Evolutionary conservation across 2,888 invertebrate genomes (phyloP), one percentile per base, ranked within the genome.

Genomic region (Amitus sp.): DNA sequence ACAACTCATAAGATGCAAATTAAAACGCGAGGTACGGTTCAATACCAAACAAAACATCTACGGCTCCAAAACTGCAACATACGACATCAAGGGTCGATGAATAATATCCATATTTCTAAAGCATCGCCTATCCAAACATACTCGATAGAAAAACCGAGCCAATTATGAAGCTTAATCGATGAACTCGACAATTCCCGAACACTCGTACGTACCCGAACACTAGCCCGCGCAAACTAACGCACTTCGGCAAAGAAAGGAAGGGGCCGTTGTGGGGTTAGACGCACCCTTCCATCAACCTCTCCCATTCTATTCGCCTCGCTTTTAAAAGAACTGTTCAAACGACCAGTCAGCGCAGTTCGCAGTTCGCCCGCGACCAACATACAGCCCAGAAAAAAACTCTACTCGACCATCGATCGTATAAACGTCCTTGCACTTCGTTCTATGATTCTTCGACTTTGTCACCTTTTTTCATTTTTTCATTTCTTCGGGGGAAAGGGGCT

Each of bases 171-270:
- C 28, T n/a, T n/a, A n/a, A 9, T 27, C 28, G 28, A 27, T 27
- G 5, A 27, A 27, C 28, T 5, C 28, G 28, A 9, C 9, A 7
- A 7, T 27, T 27, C 5, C n/a, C n/a, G n/a, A n/a, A n/a, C n/a
- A n/a, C n/a, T n/a, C 33, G 33, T n/a, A 33, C 33, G 47, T 45
- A 28, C 42, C 27, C 47, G 30, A 18, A n/a, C 19, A 45, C 28
- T 27, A 49, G 53, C 57, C 50, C 34, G 43, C 47, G 15, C 49
- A 20, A 23, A 62, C 62, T 62, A 51, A 18, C 47, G 61, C 43
- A 58, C 47, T 62, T 57, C 52, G 42, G 34, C 19, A 50, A 62
- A 58, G 62, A 58, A 62, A 47, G 54, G 50, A 53, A 47, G 54
- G 50, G 50, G 53, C 47, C 50, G 37, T 34, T 12, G 53, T 57